Base-by-base conservation (phyloP, 53 echinoderm and acorn worm genomes). In the Antedon mediterranea region DNA sequence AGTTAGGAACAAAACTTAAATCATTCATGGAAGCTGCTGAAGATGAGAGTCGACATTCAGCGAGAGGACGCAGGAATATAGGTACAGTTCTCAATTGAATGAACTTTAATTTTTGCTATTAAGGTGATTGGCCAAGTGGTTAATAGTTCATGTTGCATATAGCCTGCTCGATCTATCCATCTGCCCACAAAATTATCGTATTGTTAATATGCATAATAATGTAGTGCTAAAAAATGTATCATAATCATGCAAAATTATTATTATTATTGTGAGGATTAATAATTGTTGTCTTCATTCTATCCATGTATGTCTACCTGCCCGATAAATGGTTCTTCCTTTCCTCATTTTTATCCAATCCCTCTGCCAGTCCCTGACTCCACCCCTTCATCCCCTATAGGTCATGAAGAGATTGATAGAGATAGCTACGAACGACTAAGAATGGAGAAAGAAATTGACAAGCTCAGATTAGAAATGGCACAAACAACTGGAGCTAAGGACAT, bases 401-500 rank as follows among this genome's bases (percentile, higher is more conserved):
- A 32, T 88, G 88, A 82, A 29, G 76, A 83, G 27, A 74, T 82
- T 30, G 80, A 73, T 3, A 87, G 88, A 43, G 83, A 91, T 43
- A 71, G 79, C 28, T 73, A 79, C 33, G 88, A 94, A 14, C 80
- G 81, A 29, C 80, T 85, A 15, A 75, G 72, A 31, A 77, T 92
- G 78, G 88, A 97, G 73, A 82, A 79, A 37, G 97, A 97, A 73
- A 97, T 97, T 44, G 80, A 84, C 32, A 80, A 84, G 32, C 74
- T 97, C 71, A 79, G 78, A 71, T 71, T 81, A 42, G 89, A 97
- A 81, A 73, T 97, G 84, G 80, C 74, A 27, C 85, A 83, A 57
- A 85, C 89, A 28, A 89, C 79, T 30, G 82, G 88, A 32, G 33
- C 82, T 23, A 76, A 75, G 57, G 90, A 92, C 71, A 73, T 75